Evolutionary conservation across 2,113 vertebrate species (phyloP).

Genomic region (Mixornis gularis): DNA sequence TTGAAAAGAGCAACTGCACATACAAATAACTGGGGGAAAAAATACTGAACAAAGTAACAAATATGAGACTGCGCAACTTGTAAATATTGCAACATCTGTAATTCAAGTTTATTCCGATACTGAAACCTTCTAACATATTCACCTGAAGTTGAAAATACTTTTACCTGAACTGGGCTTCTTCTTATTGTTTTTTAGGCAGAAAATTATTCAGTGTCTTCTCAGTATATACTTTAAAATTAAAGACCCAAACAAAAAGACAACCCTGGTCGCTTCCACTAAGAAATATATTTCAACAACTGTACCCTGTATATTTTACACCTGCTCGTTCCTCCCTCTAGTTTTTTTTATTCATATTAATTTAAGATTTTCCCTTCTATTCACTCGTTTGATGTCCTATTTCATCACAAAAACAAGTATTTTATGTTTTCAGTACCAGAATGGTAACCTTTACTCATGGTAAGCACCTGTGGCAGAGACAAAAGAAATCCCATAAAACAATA

Average conservation of each 20-base stretch:
- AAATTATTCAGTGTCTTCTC: neutral
- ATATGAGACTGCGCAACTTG: neutral
- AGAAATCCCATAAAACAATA: neutral
- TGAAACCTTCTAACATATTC: neutral
- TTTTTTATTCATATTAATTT: neutral
- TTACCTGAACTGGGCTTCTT: neutral
- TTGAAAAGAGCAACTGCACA: neutral
- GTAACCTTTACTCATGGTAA: neutral
- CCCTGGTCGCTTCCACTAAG: accelerated
- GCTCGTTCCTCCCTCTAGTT: neutral
- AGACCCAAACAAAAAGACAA: neutral
- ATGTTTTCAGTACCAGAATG: neutral
- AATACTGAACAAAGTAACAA: neutral
- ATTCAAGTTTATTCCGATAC: neutral
- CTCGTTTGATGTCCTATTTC: neutral
- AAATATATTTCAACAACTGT: neutral
- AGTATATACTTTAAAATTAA: neutral
- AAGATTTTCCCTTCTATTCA: neutral
- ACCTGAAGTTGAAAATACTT: neutral
- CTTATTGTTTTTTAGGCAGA: neutral
- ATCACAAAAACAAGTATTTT: neutral
- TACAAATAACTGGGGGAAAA: neutral
- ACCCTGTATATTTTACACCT: neutral
- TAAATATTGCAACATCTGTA: neutral
- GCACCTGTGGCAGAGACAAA: neutral